Evolutionary conservation across 2,888 invertebrate species (phyloP), one percentile per base, ranked within the genome.

Genomic region (Ophraella communa): DNA sequence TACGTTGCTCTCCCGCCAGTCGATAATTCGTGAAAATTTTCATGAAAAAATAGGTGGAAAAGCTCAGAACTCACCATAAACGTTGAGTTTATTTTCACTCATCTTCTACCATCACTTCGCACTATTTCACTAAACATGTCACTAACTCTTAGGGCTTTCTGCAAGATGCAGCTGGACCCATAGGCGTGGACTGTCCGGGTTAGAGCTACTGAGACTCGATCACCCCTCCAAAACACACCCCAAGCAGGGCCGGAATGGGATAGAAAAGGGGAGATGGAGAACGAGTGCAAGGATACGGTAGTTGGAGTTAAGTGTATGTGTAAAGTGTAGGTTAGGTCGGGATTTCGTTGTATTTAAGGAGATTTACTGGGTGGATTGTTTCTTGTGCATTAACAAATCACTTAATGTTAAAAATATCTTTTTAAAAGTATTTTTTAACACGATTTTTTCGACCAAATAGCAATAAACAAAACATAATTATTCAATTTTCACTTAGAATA

Each of bases 151-250:
- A 75, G 80, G 74, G 78, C 73, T 77, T 51, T 70, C 76, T 74
- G 77, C 78, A 77, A 76, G 79, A 76, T 79, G 79, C 80, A 79
- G 79, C 79, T 79, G 79, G 79, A 77, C 80, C 81, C 80, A 81
- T 81, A 82, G 82, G 82, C 81, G 82, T 82, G 80, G 81, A 82
- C 82, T 82, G 81, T 80, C 81, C 80, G 80, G 81, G 81, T 68
- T 63, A 63, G 65, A 65, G 65, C 68, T 65, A 49, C 56, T 54
- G 65, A 52, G 60, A 51, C 44, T 58, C 56, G 63, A 53, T 65
- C 59, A 47, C 69, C 69, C 69, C 63, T 63, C 69, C 69, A 65
- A 65, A 59, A 67, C 67, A 69, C 69, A 67, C 69, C 67, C 69
- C 66, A 62, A 59, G 33, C 68, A 68, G 68, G 62, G 20, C 63